These are phyloP conservation scores for Conus betulinus DNA, from an alignment of 1,140 invertebrate genomes.

Conservation along the genomic window DNA sequence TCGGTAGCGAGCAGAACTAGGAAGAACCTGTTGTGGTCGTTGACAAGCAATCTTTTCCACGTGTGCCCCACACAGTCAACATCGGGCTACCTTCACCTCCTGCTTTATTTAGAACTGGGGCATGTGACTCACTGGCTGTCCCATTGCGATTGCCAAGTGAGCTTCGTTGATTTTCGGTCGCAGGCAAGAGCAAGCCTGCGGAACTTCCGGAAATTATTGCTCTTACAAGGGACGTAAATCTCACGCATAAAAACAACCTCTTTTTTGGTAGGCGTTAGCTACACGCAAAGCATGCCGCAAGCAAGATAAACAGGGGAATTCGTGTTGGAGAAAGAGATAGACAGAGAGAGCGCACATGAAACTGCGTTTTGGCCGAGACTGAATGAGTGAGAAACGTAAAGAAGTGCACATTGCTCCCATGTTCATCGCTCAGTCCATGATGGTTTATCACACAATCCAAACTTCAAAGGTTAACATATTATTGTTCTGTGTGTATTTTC, in stretches of 20 bases:
- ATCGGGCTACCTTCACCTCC: slow-evolving; percentile 7
- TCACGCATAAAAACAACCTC: neutral
- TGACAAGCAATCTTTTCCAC: slow-evolving; percentile 27
- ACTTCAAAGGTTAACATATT: too few relatives aligned
- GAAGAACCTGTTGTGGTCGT: neutral
- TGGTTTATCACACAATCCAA: too few relatives aligned
- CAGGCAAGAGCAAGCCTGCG: neutral
- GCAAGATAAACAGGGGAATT: too few relatives aligned
- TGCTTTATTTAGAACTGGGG: neutral
- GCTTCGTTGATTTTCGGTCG: neutral
- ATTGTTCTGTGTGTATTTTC: too few relatives aligned
- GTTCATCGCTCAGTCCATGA: too few relatives aligned
- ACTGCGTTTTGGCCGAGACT: too few relatives aligned
- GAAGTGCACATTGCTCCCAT: too few relatives aligned
- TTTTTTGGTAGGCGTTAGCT: neutral
- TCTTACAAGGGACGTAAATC: neutral
- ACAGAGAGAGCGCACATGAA: too few relatives aligned
- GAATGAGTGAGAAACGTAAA: too few relatives aligned
- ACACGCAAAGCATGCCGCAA: too few relatives aligned
- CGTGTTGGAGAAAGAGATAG: too few relatives aligned
- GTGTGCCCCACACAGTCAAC: slow-evolving; percentile 22
- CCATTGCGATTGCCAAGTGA: slow-evolving; percentile 1
- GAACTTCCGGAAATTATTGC: slow-evolving; percentile 4
- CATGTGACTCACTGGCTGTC: slow-evolving; percentile 1
- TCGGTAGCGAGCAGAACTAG: neutral